Percentiles rank a stretch among this genome's conserved stretches.
These are phyloP conservation scores for Bothrops jararaca DNA, from an alignment of 2,113 vertebrate species.

Conservation along the genomic window DNA sequence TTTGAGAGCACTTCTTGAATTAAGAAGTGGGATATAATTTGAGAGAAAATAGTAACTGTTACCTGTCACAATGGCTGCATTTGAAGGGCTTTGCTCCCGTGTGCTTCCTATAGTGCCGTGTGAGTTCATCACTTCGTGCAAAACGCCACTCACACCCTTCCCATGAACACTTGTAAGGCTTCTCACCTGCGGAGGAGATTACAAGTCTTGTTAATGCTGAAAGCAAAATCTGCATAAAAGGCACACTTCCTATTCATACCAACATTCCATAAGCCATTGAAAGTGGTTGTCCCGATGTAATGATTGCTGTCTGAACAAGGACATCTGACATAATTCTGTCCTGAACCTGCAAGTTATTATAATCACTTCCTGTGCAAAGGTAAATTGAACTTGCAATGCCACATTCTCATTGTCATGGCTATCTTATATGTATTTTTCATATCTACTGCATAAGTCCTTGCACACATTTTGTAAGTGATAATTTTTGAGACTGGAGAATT, in stretches of 20 bases:
- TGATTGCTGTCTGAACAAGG: neutral
- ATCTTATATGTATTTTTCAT: neutral
- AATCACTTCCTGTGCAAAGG: neutral
- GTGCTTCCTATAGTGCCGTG: slow-evolving; percentile 99
- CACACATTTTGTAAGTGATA: neutral
- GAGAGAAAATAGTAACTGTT: slow-evolving; percentile 43
- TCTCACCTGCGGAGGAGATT: slow-evolving; percentile 82
- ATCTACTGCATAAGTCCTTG: neutral
- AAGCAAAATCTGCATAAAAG: slow-evolving; percentile 23
- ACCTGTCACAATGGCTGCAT: slow-evolving; percentile 99
- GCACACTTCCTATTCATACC: neutral
- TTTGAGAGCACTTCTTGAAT: neutral
- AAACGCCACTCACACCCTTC: slow-evolving; percentile 99
- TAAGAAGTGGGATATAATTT: neutral
- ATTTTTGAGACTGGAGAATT: neutral
- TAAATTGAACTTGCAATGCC: neutral
- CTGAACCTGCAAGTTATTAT: neutral
- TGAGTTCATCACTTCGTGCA: slow-evolving; percentile 97
- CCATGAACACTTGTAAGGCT: slow-evolving; percentile 99
- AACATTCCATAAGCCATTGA: neutral
- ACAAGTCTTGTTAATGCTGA: slow-evolving; percentile 43
- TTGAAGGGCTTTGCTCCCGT: slow-evolving; percentile 99
- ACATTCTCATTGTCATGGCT: neutral
- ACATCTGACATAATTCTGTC: neutral
- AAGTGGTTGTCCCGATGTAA: neutral